Evolutionary conservation across 2,888 invertebrate genomes (phyloP).

Genomic region (Elegia similella): DNA sequence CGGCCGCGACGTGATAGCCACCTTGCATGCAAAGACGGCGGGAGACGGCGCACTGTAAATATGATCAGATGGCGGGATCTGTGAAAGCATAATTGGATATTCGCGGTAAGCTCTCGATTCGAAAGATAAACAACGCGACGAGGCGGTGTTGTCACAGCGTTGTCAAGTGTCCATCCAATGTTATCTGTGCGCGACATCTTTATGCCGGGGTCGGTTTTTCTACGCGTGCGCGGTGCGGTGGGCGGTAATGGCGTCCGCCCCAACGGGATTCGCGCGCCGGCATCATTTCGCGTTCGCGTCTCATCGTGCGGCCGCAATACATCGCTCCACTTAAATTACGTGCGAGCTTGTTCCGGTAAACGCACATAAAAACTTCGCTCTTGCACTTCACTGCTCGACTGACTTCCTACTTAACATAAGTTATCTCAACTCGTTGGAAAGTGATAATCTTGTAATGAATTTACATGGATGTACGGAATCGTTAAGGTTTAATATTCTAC

Average conservation of each 20-base stretch:
- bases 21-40: constrained; percentile 54
- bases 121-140: constrained; percentile 53
- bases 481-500: constrained; percentile 15
- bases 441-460: constrained; percentile 17
- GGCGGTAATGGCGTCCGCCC: constrained; percentile 76
- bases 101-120: constrained; percentile 58
- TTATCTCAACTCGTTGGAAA: constrained; percentile 16
- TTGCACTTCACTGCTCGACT: constrained; percentile 36
- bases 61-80: constrained; percentile 52
- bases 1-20: constrained; percentile 39
- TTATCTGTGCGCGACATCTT: constrained; percentile 73
- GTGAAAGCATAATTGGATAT: constrained; percentile 65
- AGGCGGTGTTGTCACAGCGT: constrained; percentile 48
- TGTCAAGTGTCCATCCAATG: constrained; percentile 67
- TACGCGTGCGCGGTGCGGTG: constrained; percentile 70
- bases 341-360: constrained; percentile 74
- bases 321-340: constrained; percentile 76
- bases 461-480: constrained; percentile 13
- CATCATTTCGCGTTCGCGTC: constrained; percentile 78
- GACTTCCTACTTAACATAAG: constrained; percentile 23
- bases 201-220: constrained; percentile 69
- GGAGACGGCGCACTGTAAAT: constrained; percentile 45
- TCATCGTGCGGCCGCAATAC: constrained; percentile 76
- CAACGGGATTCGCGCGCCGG: constrained; percentile 76
- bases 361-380: constrained; percentile 47